phyloP scores from a whole-genome alignment of 64 coral and sea anemone species.

The Montipora capricornis region DNA sequence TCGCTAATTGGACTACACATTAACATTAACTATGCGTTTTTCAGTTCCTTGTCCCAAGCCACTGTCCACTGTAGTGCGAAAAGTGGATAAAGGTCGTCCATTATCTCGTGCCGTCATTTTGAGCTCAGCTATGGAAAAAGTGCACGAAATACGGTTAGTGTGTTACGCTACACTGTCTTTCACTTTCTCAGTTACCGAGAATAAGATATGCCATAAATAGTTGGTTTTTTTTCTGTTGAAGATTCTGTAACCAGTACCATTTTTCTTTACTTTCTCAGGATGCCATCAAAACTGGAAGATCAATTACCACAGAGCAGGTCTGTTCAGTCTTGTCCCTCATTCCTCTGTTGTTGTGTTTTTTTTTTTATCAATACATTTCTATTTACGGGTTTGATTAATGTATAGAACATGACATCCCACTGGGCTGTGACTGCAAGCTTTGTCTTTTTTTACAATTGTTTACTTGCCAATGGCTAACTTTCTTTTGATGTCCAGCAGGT shows the following conservation, averaged over 20 bases:
- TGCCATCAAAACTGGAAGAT: neutral
- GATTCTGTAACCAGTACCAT: neutral
- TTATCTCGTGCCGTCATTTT: slow-evolving; percentile 85
- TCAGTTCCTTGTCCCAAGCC: slow-evolving; percentile 93
- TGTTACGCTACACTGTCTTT: neutral
- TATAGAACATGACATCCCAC: too few species aligned
- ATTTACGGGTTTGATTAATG: too few species aligned
- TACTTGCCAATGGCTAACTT: neutral
- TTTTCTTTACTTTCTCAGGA: neutral
- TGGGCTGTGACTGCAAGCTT: too few species aligned
- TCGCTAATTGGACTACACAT: neutral
- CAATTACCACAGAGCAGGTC: neutral
- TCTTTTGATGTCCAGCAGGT: neutral
- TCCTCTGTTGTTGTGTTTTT: neutral
- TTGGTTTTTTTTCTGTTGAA: neutral
- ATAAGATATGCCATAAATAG: neutral
- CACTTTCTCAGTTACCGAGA: neutral
- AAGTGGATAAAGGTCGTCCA: slow-evolving; percentile 64
- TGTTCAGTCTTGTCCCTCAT: neutral
- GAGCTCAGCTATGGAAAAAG: slow-evolving; percentile 93
- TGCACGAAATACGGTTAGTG: slow-evolving; percentile 82
- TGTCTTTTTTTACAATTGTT: neutral
- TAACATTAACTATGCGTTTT: neutral
- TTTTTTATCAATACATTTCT: too few species aligned
- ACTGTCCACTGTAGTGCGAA: slow-evolving; percentile 91